Conservation (phyloP, 2,797 vertebrate genomes). For the Acropternis orthonyx region DNA sequence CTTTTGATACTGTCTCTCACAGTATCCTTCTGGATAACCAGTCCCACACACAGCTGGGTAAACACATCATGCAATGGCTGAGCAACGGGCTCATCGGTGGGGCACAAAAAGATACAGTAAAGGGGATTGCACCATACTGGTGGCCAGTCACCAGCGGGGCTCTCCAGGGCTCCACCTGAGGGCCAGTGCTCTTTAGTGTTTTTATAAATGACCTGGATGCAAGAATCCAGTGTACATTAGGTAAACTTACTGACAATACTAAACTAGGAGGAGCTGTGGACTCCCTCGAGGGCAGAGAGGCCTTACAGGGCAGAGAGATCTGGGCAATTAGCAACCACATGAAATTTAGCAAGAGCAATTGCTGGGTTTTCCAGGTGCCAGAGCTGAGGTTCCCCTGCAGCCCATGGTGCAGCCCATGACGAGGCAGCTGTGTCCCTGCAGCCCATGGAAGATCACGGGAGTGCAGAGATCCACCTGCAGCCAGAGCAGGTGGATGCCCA, state of each 20-base stretch:
- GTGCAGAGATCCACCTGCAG: no score
- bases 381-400: no score
- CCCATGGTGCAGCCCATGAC: no score
- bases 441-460: no score
- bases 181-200: not conserved
- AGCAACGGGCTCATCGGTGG: not conserved
- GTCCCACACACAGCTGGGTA: not conserved
- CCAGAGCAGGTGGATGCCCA: no score
- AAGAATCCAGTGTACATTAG: not conserved
- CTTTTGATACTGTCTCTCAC: not conserved
- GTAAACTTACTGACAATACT: accelerated
- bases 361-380: not conserved
- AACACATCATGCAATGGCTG: not conserved
- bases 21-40: not conserved
- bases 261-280: not conserved
- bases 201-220: not conserved
- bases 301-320: not conserved
- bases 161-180: not conserved
- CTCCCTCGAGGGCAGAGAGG: not conserved
- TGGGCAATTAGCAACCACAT: not conserved
- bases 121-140: not conserved
- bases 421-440: no score
- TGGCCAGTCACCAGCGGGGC: not conserved
- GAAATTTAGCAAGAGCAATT: not conserved
- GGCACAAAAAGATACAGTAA: not conserved